These are phyloP conservation scores for Gambusia holbrooki DNA, from an alignment of 2,113 vertebrate species.

Conservation along the genomic window DNA sequence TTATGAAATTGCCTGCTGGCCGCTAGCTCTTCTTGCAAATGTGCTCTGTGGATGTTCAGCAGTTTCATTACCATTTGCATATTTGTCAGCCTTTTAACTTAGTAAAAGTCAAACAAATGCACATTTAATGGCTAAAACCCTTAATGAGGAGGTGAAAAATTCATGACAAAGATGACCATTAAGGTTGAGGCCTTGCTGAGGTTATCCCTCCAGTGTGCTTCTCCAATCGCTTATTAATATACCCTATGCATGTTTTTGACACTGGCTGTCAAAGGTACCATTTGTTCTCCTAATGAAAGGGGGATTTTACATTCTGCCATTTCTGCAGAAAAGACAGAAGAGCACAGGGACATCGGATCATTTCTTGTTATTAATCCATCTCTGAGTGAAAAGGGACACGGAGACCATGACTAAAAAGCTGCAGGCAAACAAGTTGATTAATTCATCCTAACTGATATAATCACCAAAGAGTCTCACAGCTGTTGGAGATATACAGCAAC, in stretches of 20 bases:
- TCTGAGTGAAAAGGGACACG: conserved; percentile 12
- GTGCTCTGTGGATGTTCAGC: conserved; percentile 25
- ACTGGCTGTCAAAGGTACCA: conserved; percentile 65
- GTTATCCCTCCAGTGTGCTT: conserved; percentile 49
- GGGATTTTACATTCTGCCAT: conserved; percentile 54
- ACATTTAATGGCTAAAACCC: conserved; percentile 49
- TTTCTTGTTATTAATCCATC: conserved; percentile 54
- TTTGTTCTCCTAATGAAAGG: conserved; percentile 68
- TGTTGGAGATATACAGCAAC: not conserved
- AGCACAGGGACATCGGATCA: conserved; percentile 19
- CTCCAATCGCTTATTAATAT: conserved; percentile 61
- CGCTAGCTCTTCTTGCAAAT: conserved; percentile 57
- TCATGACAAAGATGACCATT: conserved; percentile 62
- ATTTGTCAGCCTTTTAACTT: conserved; percentile 47
- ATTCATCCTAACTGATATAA: conserved; percentile 17
- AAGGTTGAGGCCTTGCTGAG: conserved; percentile 52
- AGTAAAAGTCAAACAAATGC: conserved; percentile 47
- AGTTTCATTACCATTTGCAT: conserved; percentile 41
- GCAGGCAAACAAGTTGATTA: conserved; percentile 2
- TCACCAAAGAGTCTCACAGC: not conserved
- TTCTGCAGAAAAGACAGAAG: conserved; percentile 63
- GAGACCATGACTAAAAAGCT: conserved; percentile 31
- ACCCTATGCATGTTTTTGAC: conserved; percentile 66
- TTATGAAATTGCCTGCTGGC: conserved; percentile 63
- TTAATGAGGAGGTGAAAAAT: conserved; percentile 68